A percentile compares a stretch with the other conserved stretches of the same genome.
These are phyloP conservation scores for Bovichtus variegatus DNA, from an alignment of 2,797 vertebrate species.

Conservation along the genomic window DNA sequence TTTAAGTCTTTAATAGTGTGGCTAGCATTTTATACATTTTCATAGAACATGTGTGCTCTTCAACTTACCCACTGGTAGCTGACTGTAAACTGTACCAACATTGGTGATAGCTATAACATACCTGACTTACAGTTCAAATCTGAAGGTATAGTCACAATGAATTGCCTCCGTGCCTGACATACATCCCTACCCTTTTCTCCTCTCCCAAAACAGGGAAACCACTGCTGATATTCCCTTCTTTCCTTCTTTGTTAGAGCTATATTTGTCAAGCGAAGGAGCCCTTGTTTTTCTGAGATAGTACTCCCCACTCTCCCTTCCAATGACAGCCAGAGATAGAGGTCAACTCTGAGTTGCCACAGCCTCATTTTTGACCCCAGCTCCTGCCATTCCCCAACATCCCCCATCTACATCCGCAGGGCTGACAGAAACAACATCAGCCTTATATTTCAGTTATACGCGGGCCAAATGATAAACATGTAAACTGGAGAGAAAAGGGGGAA, in stretches of 20 bases:
- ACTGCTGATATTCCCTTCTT: neutral
- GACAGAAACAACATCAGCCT: constrained; percentile 62
- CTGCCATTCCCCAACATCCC: constrained; percentile 49
- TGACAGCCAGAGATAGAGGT: constrained; percentile 48
- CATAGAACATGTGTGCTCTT: neutral
- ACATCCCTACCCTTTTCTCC: neutral
- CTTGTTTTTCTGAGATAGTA: constrained; percentile 23
- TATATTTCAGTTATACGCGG: constrained; percentile 59
- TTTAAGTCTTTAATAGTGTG: neutral
- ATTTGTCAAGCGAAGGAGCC: constrained; percentile 24
- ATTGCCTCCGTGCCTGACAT: neutral
- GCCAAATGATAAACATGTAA: constrained; percentile 78
- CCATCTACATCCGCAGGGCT: constrained; percentile 40
- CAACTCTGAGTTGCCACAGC: constrained; percentile 40
- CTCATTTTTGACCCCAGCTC: constrained; percentile 55
- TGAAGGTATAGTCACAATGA: neutral
- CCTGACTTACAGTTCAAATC: neutral
- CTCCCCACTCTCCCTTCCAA: constrained; percentile 4
- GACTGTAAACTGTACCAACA: neutral
- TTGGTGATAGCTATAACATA: neutral
- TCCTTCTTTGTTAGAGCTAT: constrained; percentile 10
- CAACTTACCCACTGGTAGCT: neutral
- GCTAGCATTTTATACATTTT: neutral
- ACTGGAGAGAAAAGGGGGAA: constrained; percentile 48
- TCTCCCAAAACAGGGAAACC: neutral